phyloP scores from a whole-genome alignment of 1,140 invertebrate species.

The Philaenus spumarius region DNA sequence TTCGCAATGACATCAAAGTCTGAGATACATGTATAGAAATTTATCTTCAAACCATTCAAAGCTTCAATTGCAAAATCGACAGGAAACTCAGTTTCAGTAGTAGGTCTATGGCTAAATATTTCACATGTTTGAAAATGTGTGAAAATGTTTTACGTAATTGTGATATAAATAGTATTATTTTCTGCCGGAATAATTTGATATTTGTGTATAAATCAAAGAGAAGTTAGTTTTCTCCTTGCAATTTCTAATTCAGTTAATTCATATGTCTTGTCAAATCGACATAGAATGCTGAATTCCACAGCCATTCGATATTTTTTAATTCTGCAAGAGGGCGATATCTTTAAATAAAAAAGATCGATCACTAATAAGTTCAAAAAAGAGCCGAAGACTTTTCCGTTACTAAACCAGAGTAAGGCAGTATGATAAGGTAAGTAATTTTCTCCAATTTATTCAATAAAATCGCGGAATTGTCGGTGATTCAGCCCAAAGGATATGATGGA shows the following conservation, averaged over 20 bases:
- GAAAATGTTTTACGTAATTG: slow-evolving; percentile 8
- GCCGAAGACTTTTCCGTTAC: neutral
- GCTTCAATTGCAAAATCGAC: slow-evolving; percentile 26
- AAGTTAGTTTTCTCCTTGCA: slow-evolving; percentile 29
- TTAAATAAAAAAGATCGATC: slow-evolving; percentile 19
- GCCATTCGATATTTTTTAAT: slow-evolving; percentile 27
- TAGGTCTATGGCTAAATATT: slow-evolving; percentile 25
- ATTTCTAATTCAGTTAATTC: slow-evolving; percentile 29
- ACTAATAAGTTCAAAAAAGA: slow-evolving; percentile 9
- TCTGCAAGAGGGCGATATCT: no score
- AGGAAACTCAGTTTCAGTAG: slow-evolving; percentile 25
- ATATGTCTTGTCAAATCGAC: slow-evolving; percentile 29
- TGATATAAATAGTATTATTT: slow-evolving; percentile 21
- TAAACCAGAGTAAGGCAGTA: neutral
- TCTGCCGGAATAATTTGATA: slow-evolving; percentile 22
- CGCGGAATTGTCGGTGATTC: slow-evolving; percentile 27
- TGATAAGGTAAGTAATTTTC: neutral
- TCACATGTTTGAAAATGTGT: slow-evolving; percentile 19
- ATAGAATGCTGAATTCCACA: slow-evolving; percentile 31
- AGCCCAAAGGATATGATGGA: slow-evolving; percentile 24
- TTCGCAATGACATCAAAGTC: slow-evolving; percentile 27
- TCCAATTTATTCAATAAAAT: slow-evolving; percentile 25
- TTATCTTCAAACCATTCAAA: slow-evolving; percentile 27
- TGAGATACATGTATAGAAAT: slow-evolving; percentile 25
- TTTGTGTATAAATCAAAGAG: slow-evolving; percentile 15